Evolutionary conservation across 1,140 invertebrate species (phyloP).

Genomic region (Pseudomyrmex sp.): DNA sequence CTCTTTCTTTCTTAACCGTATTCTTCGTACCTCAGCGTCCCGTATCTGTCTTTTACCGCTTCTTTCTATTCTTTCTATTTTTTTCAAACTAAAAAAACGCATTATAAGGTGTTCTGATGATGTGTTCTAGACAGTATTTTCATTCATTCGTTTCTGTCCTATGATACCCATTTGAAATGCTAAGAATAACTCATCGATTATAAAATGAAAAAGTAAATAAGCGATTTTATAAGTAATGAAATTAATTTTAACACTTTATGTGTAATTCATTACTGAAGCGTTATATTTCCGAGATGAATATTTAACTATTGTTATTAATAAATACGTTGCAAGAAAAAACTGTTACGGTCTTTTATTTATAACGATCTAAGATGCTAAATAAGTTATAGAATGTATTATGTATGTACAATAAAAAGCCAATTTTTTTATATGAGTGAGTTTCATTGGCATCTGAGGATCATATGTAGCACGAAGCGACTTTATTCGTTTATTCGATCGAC

Average conservation of each 20-base stretch:
- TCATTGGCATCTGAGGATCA: constrained; percentile 60
- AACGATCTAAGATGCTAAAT: not conserved
- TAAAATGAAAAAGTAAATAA: too few relatives aligned
- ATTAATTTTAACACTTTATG: too few relatives aligned
- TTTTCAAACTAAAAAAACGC: not conserved
- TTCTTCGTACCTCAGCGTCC: constrained; percentile 55
- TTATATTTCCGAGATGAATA: too few relatives aligned
- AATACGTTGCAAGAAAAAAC: not conserved
- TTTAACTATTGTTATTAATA: too few relatives aligned
- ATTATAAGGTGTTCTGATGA: too few relatives aligned
- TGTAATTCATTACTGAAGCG: too few relatives aligned
- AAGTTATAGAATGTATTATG: not conserved
- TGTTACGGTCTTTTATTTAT: not conserved
- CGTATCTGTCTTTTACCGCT: constrained; percentile 53
- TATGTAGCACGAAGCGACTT: constrained; percentile 66
- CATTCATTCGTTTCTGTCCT: constrained; percentile 4
- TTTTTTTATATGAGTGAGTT: constrained; percentile 64
- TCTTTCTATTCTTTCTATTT: constrained; percentile 25
- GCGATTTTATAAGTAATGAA: too few relatives aligned
- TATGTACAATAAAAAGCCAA: constrained; percentile 42
- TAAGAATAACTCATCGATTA: not conserved
- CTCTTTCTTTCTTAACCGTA: constrained; percentile 24
- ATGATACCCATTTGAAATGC: not conserved
- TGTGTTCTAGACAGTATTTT: not conserved
- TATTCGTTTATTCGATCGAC: constrained; percentile 75